These are phyloP conservation scores for Arremon brunneinucha DNA, from an alignment of 2,797 vertebrate species.

Conservation along the genomic window DNA sequence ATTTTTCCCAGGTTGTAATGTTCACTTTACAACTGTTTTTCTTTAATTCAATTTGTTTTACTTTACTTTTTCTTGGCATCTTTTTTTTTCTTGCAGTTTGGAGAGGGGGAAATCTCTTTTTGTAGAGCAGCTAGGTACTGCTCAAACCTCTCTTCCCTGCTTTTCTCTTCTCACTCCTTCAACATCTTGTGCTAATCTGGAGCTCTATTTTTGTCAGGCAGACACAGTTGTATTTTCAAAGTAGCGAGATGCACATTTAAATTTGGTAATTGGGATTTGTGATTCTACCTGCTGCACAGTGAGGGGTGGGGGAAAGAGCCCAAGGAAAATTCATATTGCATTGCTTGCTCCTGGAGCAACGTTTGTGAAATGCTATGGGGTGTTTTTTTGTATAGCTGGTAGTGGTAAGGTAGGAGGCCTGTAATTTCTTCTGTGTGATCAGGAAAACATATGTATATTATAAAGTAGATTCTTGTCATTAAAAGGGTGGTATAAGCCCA, in stretches of 20 bases:
- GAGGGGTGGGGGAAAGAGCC: neutral
- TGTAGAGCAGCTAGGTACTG: neutral
- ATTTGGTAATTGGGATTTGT: neutral
- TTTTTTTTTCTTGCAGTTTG: neutral
- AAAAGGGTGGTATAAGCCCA: slow-evolving; percentile 50
- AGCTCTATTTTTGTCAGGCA: neutral
- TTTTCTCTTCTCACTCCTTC: neutral
- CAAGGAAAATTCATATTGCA: neutral
- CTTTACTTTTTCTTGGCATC: slow-evolving; percentile 60
- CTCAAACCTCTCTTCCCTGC: neutral
- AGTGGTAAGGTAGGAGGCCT: neutral
- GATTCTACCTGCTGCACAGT: neutral
- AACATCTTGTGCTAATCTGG: neutral
- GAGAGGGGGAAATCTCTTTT: neutral
- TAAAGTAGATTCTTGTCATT: slow-evolving; percentile 61
- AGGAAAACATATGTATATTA: slow-evolving; percentile 13
- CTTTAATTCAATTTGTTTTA: slow-evolving; percentile 69
- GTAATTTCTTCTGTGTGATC: slow-evolving; percentile 7
- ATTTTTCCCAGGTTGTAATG: slow-evolving; percentile 56
- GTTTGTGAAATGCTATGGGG: neutral
- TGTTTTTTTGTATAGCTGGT: neutral
- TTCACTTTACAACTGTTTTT: slow-evolving; percentile 67
- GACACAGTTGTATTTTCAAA: neutral
- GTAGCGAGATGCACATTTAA: neutral
- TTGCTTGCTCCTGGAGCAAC: neutral